Evolutionary conservation across 2,888 invertebrate genomes (phyloP).

Genomic region (Macrosoma leucophasiata): DNA sequence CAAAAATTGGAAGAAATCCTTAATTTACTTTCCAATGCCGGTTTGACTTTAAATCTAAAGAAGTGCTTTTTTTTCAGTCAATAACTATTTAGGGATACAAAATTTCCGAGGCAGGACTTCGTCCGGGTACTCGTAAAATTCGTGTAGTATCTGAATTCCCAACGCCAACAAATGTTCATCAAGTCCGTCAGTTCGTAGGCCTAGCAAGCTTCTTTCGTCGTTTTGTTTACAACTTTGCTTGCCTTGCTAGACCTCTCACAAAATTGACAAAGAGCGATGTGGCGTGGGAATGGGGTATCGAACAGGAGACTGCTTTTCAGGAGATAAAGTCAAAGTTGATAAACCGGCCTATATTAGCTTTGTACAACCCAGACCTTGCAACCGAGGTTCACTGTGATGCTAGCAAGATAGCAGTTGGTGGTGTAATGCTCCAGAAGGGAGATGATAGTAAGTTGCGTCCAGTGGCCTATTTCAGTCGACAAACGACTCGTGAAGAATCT

Average conservation of each 20-base stretch:
- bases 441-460: slow-evolving; percentile 1
- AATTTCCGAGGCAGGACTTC: slow-evolving; percentile 8
- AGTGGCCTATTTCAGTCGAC: slow-evolving; percentile 34
- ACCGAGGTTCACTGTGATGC: slow-evolving; percentile 19
- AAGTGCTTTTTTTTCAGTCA: slow-evolving; percentile 1
- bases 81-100: slow-evolving; percentile 8
- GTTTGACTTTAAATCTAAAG: slow-evolving; percentile 16
- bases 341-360: slow-evolving; percentile 9
- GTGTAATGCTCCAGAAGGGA: slow-evolving; percentile 12
- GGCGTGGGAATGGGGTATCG: slow-evolving; percentile 8
- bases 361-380: slow-evolving; percentile 10
- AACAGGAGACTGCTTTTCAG: slow-evolving; percentile 9
- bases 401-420: slow-evolving; percentile 12
- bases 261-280: slow-evolving; percentile 6
- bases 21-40: slow-evolving; percentile 1
- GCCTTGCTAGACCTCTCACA: slow-evolving; percentile 11
- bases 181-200: slow-evolving; percentile 30
- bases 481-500: slow-evolving; percentile 32
- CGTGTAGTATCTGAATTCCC: slow-evolving; percentile 28
- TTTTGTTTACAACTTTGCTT: slow-evolving; percentile 22
- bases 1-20: not conserved
- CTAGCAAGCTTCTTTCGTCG: slow-evolving; percentile 28
- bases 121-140: slow-evolving; percentile 12
- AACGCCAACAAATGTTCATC: slow-evolving; percentile 22
- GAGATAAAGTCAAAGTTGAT: slow-evolving; percentile 5